A percentile compares a stretch with the other conserved stretches of the same genome.
phyloP scores from a whole-genome alignment of 2,888 invertebrate genomes.

The Aleiodes testaceus region DNA sequence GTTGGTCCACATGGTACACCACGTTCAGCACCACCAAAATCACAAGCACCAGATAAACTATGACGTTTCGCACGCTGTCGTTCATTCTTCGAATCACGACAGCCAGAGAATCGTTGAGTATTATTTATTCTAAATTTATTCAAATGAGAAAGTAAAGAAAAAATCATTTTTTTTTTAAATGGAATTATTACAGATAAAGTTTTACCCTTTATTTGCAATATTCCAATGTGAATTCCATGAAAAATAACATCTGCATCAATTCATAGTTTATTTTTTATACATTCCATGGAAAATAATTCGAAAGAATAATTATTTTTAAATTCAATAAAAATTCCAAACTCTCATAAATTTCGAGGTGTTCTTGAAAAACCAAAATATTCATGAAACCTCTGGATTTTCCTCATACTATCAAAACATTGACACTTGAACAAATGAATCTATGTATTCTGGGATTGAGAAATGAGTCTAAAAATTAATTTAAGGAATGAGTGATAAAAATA shows the following conservation, averaged over 20 bases:
- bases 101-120: slow-evolving; percentile 52
- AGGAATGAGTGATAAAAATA: background rate
- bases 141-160: slow-evolving; percentile 32
- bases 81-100: slow-evolving; percentile 69
- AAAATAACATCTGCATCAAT: background rate
- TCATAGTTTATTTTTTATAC: slow-evolving; percentile 41
- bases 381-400: too few relatives aligned
- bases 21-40: slow-evolving; percentile 56
- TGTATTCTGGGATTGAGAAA: background rate
- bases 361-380: too few relatives aligned
- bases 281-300: slow-evolving; percentile 5
- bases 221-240: too few relatives aligned
- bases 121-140: slow-evolving; percentile 44
- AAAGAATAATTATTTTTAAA: too few relatives aligned
- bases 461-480: background rate
- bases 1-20: slow-evolving; percentile 63
- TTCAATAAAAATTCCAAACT: too few relatives aligned
- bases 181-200: background rate
- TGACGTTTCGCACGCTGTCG: slow-evolving; percentile 71
- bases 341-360: too few relatives aligned
- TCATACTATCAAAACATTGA: too few relatives aligned
- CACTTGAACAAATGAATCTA: too few relatives aligned
- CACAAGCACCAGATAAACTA: slow-evolving; percentile 64
- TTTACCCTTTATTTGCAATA: too few relatives aligned
- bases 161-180: background rate